A percentile compares a stretch with the other conserved stretches of the same genome.
Evolutionary conservation across 2,113 vertebrate species (phyloP).

Genomic region (Colossoma macropomum): DNA sequence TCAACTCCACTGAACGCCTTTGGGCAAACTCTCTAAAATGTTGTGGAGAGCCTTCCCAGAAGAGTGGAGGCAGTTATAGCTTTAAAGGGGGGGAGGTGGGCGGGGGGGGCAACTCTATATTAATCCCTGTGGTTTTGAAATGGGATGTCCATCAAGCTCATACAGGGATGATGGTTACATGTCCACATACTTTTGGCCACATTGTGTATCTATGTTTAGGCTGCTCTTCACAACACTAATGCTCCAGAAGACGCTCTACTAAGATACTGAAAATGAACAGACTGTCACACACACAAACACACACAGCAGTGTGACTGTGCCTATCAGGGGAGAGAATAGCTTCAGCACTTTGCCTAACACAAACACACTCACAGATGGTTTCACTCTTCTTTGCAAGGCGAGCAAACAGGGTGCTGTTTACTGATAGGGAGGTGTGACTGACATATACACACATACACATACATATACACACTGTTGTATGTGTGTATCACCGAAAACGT

Average conservation of each 20-base stretch:
- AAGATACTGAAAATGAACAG: slow-evolving; percentile 15
- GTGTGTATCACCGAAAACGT: no score
- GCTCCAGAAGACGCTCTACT: not conserved
- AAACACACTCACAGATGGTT: slow-evolving; percentile 77
- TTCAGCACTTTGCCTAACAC: slow-evolving; percentile 78
- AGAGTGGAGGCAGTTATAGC: no score
- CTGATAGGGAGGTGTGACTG: slow-evolving; percentile 71
- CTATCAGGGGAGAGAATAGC: slow-evolving; percentile 36
- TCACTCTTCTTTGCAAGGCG: slow-evolving; percentile 66
- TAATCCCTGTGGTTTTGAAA: no score
- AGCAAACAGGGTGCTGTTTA: slow-evolving; percentile 60
- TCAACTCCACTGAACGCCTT: no score
- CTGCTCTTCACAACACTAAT: not conserved
- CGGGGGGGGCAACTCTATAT: no score
- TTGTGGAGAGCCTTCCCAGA: no score
- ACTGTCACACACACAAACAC: slow-evolving; percentile 7
- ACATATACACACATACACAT: slow-evolving; percentile 55
- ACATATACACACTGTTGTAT: slow-evolving; percentile 24
- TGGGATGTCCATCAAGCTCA: no score
- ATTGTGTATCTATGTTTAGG: no score
- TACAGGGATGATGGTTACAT: no score
- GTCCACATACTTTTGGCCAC: no score
- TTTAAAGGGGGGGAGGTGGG: no score
- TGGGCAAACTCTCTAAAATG: no score
- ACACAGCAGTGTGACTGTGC: slow-evolving; percentile 10